Conservation (phyloP, 2,888 invertebrate species). For the Leptopilina syphax region DNA sequence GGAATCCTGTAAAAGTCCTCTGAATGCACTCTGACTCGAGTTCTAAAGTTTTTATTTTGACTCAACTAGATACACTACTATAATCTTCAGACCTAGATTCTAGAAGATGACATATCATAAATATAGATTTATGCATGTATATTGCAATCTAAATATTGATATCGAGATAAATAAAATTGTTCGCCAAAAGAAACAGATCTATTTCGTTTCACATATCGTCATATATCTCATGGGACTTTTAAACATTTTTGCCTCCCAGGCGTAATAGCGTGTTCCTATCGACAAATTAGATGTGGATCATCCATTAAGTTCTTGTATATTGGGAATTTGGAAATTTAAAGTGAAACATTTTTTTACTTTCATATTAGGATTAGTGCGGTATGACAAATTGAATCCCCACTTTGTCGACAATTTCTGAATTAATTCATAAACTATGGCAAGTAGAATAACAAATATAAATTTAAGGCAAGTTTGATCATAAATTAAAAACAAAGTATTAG, state of each 20-base stretch:
- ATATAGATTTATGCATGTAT: slow-evolving; percentile 28
- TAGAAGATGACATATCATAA: slow-evolving; percentile 13
- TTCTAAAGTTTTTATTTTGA: slow-evolving; percentile 1
- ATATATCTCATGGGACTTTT: neutral
- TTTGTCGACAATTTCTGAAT: no score
- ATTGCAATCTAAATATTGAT: slow-evolving; percentile 35
- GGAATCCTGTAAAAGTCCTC: slow-evolving; percentile 14
- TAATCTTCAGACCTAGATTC: slow-evolving; percentile 1
- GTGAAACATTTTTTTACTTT: no score
- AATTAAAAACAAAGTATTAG: no score
- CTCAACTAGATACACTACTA: slow-evolving; percentile 1
- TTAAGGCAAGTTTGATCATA: no score
- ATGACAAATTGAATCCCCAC: no score
- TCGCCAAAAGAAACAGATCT: slow-evolving; percentile 28
- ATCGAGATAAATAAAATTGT: slow-evolving; percentile 28
- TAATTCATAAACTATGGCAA: no score
- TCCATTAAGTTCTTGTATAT: neutral
- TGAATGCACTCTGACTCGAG: neutral
- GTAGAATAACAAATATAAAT: no score
- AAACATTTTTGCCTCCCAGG: slow-evolving; percentile 4
- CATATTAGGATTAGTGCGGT: no score
- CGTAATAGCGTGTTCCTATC: neutral
- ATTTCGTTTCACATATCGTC: neutral
- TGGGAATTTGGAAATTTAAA: no score
- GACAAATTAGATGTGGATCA: neutral